Evolutionary conservation across 2,113 vertebrate genomes (phyloP), one percentile per base, ranked within the genome.

Genomic region (Pantherophis guttatus): DNA sequence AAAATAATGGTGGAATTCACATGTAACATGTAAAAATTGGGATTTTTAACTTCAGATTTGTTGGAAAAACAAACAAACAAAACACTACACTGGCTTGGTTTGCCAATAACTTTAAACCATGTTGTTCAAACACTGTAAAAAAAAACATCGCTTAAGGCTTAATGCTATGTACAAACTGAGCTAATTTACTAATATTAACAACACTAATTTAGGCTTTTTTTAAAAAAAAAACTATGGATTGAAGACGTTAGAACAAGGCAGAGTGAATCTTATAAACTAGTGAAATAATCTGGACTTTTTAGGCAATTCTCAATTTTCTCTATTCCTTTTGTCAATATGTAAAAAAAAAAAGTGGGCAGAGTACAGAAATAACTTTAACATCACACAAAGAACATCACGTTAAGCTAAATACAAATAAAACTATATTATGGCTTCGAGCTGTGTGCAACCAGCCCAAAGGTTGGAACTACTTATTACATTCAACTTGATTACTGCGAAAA

Each of bases 1-100:
- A 92, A 97, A 97, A 96, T 93, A 91, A 53, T 39, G 19, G 33
- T 39, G n/a, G 70, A 39, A 81, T 81, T 81, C 70, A 39, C 33
- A 81, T 81, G 3, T 21, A 81, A 44, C 33, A 81, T 33, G 39
- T 44, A 44, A 44, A 81, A 81, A 81, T 39, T 2, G 1, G n/a
- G 29, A 15, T 75, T 75, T 81, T 81, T 33, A 19, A 81, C 5
- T 15, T 19, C 75, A 44, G 33, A 33, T 81, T 44, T 39, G 33
- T 44, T 44, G 1, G 21, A 39, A 9, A 21, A 62, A 62, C 29
- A 75, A 59, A 59, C 26, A 23, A 29, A n/a, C 62, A 70, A 70
- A 33, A 33, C 13, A n/a, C 33, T 8, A 81, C 17, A 44, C 15
- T 81, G 33, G 75, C 33, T 19, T 81, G 17, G 17, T 39, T 81